These are phyloP conservation scores for Alouatta palliata DNA, from an alignment of 2,113 vertebrate genomes.

Conservation along the genomic window DNA sequence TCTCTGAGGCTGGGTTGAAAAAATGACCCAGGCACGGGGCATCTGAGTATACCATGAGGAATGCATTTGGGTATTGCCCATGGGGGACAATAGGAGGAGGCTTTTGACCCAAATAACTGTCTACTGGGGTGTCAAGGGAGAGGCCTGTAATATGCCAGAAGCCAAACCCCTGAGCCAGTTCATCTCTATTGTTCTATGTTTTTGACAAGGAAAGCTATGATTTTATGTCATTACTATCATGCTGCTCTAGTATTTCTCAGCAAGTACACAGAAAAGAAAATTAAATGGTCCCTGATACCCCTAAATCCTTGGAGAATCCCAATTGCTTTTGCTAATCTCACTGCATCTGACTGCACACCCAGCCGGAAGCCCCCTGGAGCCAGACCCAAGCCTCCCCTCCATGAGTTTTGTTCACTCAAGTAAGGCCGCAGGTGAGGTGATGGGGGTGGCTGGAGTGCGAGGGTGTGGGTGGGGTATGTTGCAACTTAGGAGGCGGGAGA, in stretches of 20 bases:
- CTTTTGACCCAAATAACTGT: neutral
- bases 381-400: accelerated
- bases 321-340: neutral
- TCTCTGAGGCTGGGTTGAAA: neutral
- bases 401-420: neutral
- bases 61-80: neutral
- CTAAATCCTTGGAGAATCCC: neutral
- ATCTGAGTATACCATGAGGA: neutral
- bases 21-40: neutral
- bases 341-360: neutral
- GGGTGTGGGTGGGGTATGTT: neutral
- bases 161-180: neutral
- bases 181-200: neutral
- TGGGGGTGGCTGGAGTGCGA: neutral
- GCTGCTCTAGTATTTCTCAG: neutral
- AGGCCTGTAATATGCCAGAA: neutral
- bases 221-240: neutral
- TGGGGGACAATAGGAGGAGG: neutral
- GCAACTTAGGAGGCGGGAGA: neutral
- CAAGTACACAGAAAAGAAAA: neutral
- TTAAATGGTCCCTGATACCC: too few relatives aligned
- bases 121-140: neutral
- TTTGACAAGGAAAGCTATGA: neutral
- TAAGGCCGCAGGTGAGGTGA: neutral
- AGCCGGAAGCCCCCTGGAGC: neutral